A percentile compares a stretch with the other conserved stretches of the same genome.
Evolutionary conservation across 2,888 invertebrate genomes (phyloP).

Genomic region (Chrysotoxum bicinctum): DNA sequence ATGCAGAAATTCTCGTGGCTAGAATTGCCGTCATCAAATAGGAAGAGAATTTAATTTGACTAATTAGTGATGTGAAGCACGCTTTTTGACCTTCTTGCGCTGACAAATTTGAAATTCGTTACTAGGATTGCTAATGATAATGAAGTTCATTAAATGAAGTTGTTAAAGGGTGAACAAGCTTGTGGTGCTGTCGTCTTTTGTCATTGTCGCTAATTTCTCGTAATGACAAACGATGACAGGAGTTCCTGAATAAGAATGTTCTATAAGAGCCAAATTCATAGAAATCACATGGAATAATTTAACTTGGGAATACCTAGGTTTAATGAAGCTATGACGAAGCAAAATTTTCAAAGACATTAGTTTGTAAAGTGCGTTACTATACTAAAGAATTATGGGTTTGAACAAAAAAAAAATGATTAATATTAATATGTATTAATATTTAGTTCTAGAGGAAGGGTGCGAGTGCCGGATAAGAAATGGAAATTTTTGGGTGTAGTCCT

Average conservation of each 20-base stretch:
- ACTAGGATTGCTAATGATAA: constrained; percentile 56
- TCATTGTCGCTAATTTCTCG: neutral
- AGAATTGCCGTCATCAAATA: neutral
- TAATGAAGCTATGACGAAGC: neutral
- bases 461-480: no score
- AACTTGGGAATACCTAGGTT: constrained; percentile 1
- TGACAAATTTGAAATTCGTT: constrained; percentile 38
- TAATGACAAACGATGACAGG: constrained; percentile 55
- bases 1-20: neutral
- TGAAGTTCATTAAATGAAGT: constrained; percentile 47
- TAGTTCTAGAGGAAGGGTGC: no score
- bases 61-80: constrained; percentile 57
- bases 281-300: constrained; percentile 22
- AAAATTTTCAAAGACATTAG: neutral
- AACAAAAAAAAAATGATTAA: no score
- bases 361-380: neutral
- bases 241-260: neutral
- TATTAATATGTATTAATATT: no score
- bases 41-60: neutral
- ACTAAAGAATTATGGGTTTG: no score
- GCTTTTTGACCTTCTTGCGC: constrained; percentile 37
- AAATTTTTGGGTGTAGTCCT: no score
- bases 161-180: neutral
- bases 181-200: neutral
- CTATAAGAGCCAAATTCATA: neutral